Evolutionary conservation across 2,888 invertebrate genomes (phyloP), one percentile per base, ranked within the genome.

Genomic region (Platypus cylindrus): DNA sequence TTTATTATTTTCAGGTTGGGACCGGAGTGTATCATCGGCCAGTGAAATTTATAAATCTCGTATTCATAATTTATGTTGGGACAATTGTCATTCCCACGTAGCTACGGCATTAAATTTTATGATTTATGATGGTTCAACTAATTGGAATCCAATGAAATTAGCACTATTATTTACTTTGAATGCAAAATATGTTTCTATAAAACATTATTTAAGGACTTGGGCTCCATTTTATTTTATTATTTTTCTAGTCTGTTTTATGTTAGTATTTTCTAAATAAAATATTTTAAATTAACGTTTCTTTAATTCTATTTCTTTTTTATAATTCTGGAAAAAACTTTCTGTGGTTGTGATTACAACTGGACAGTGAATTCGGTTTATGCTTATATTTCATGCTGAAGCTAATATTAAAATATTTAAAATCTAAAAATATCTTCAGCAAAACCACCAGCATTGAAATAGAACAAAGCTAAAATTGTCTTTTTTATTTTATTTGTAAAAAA

Each of bases 41-140:
- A 94, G 94, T 0, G 90, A 93, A 40, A 80, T 87, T 45, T 98
- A 98, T 57, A 87, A 89, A 55, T 79, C 77, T 23, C 72, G 90
- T 59, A 89, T 87, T 80, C 98, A 98, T 58, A 95, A 95, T 59
- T 64, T 99, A 41, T 83, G 78, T 55, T 95, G 90, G 59, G 97
- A 99, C 63, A 95, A 98, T 62, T 98, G 98, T 54, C 97, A 99
- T 61, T 95, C 95, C 0, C 95, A 97, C 62, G 94, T 94, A 17
- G 95, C 94, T 0, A 78, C 76, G 41, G 93, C 97, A 0, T 66
- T 98, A 15, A 85, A 86, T 59, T 65, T 81, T 30, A 98, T 98
- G 97, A 70, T 70, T 31, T 98, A 97, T 55, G 67, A 78, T 36
- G 71, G 75, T 39, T 75, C 73, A 28, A 70, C 66, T 14, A 74